A percentile compares a stretch with the other conserved stretches of the same genome.
These are phyloP conservation scores for Ylistrum balloti DNA, from an alignment of 1,140 invertebrate species.

Conservation along the genomic window DNA sequence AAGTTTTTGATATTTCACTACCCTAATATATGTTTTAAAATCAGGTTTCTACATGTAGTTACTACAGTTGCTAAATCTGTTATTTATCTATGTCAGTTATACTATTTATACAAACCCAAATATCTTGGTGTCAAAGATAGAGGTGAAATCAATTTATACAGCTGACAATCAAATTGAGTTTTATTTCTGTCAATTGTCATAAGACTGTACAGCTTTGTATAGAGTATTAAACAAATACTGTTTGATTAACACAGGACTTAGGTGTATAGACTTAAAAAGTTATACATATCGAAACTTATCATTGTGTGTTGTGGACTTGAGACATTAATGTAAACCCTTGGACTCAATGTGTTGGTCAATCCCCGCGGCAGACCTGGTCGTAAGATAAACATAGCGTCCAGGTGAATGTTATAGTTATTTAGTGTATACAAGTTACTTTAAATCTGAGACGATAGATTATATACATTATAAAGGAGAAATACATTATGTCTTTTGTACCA, in stretches of 20 bases:
- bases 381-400: not conserved
- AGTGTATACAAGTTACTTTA: not conserved
- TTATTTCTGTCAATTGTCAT: constrained; percentile 11
- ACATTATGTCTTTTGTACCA: too few species aligned
- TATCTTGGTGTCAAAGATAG: not conserved
- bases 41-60: too few species aligned
- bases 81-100: too few species aligned
- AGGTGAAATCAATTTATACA: not conserved
- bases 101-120: not conserved
- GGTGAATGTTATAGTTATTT: not conserved
- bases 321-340: not conserved
- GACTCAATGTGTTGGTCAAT: not conserved
- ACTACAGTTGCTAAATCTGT: too few species aligned
- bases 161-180: constrained; percentile 38
- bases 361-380: not conserved
- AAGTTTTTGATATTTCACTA: too few species aligned
- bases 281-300: not conserved
- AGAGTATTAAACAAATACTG: not conserved
- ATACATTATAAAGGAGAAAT: not conserved
- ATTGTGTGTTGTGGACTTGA: not conserved
- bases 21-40: too few species aligned
- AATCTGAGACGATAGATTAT: not conserved
- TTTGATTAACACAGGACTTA: not conserved
- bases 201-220: not conserved
- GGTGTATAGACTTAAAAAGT: not conserved